Base-by-base conservation (phyloP, 2,113 vertebrate genomes). In the Oxygymnocypris stewartii region DNA sequence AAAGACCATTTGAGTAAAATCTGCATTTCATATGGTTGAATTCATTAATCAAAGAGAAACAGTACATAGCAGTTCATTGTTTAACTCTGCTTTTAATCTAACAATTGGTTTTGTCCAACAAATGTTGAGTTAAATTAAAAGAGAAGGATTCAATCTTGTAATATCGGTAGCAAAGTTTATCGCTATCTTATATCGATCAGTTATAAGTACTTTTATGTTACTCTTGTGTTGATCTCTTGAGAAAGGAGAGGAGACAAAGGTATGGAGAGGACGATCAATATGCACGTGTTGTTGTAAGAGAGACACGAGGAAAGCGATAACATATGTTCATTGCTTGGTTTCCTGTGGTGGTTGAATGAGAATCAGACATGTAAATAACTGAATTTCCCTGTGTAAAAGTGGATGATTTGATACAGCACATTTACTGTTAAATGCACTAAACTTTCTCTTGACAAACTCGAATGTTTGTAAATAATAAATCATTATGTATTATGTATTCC, bases 261-360 rank as follows among this genome's bases (percentile, higher is more conserved):
- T 71, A 67, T 84, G 69, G 49, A 84, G 49, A 73, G 82, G 44
- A 31, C 28, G 3, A 57, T 74, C 49, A 59, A 49, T 74, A 20
- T 28, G 69, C 67, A 84, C 4, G 51, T 75, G 82, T 74, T 84
- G 47, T 84, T 40, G 35, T 51, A 49, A 37, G 31, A 28, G 14
- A 74, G 35, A 83, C 47, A 73, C 11, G 9, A 20, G 67, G 49
- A 74, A 84, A 84, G 51, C 35, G 16, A 40, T 25, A 84, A 84
- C 82, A 84, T 69, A 75, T 84, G 82, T 84, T 84, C 69, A 51
- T 84, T 42, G 51, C 14, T 31, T 25, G 81, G 82, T 59, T 74
- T 84, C 28, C 63, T 71, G 81, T 71, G 81, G 63, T 37, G 82
- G 25, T 37, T 57, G 51, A 84, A 84, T 84, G 82, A 75, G 69